These are phyloP conservation scores for Sebastes oblongus DNA, from an alignment of 2,797 vertebrate genomes.

Conservation along the genomic window DNA sequence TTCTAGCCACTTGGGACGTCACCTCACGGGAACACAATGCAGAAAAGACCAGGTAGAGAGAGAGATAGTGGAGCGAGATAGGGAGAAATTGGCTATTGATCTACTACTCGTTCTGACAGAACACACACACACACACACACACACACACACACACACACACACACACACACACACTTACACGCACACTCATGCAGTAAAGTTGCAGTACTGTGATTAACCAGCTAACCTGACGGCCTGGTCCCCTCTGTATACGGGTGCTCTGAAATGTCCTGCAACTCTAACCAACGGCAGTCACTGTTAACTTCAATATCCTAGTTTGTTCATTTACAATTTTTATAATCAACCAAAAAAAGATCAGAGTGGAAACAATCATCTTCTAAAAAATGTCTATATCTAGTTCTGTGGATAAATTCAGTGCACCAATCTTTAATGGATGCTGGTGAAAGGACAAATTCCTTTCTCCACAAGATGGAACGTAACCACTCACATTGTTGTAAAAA, in stretches of 20 bases:
- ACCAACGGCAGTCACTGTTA: conserved; percentile 78
- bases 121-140: conserved; percentile 30
- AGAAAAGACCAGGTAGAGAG: conserved; percentile 71
- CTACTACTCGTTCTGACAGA: conserved; percentile 34
- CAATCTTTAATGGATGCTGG: conserved; percentile 58
- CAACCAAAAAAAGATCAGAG: not conserved
- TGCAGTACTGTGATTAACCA: conserved; percentile 63
- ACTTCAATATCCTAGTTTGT: conserved; percentile 33
- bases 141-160: conserved; percentile 47
- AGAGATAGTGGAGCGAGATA: conserved; percentile 50
- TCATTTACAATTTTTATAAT: conserved; percentile 1
- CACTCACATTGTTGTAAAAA: conserved; percentile 50
- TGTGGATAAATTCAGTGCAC: conserved; percentile 6
- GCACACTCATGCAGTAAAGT: conserved; percentile 70
- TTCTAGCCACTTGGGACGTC: conserved; percentile 57
- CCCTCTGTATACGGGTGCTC: conserved; percentile 74
- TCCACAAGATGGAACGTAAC: conserved; percentile 39
- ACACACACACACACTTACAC: conserved; percentile 49
- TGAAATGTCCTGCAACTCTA: conserved; percentile 83
- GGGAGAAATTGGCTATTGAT: conserved; percentile 54
- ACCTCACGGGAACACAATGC: conserved; percentile 77
- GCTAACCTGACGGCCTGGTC: conserved; percentile 80
- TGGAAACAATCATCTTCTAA: not conserved
- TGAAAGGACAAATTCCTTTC: conserved; percentile 66
- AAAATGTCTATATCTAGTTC: not conserved